Evolutionary conservation across 2,113 vertebrate genomes (phyloP).

Genomic region (Sciurus niger): DNA sequence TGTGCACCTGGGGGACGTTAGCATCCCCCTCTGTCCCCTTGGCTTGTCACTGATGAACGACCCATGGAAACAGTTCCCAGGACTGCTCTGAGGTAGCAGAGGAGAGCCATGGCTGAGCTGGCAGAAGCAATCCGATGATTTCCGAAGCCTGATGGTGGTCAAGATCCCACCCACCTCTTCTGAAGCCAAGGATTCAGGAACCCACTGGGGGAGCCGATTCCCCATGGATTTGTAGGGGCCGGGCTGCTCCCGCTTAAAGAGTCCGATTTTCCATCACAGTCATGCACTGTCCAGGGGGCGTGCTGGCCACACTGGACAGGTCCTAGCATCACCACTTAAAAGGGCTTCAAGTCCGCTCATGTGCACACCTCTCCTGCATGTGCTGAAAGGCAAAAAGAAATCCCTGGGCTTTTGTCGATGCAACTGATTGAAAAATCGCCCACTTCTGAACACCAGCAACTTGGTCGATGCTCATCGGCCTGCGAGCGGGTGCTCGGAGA

Average conservation of each 20-base stretch:
- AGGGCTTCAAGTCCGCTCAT: conserved; percentile 25
- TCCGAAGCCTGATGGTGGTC: not conserved
- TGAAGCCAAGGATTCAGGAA: not conserved
- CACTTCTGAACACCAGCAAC: not conserved
- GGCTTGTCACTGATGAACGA: not conserved
- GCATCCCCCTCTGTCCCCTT: not conserved
- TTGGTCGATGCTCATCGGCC: not conserved
- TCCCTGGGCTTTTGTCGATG: not conserved
- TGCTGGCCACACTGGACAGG: not conserved
- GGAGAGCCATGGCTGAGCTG: not conserved
- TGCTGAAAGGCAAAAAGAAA: not conserved
- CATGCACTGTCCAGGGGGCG: not conserved
- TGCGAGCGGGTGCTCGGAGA: not conserved
- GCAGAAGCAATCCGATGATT: not conserved
- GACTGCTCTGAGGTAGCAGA: not conserved
- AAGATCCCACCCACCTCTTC: not conserved
- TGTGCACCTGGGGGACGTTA: not conserved
- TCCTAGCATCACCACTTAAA: not conserved
- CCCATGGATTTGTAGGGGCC: not conserved
- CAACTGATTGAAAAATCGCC: not conserved
- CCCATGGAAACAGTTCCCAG: not conserved
- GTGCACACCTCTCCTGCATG: not conserved
- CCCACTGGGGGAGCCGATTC: not conserved
- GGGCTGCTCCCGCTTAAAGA: not conserved
- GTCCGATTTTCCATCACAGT: conserved; percentile 38